Base-by-base conservation (phyloP, 2,888 invertebrate genomes). In the Tupiocoris notatus region DNA sequence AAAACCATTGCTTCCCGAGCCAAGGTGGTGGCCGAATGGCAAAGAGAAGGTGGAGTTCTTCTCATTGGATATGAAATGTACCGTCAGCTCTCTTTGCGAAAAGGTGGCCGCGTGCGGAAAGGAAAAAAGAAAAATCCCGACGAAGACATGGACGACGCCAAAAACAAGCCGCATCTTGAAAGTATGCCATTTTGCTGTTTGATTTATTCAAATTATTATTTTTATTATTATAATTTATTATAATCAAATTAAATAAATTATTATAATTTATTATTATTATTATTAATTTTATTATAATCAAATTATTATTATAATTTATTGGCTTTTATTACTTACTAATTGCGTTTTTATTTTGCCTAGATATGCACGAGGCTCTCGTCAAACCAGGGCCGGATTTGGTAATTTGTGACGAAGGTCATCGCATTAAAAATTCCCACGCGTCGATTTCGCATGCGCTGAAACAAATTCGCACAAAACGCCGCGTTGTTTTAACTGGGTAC, bases 1-100 rank as follows among this genome's bases (percentile, higher is more conserved):
- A 98, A 98, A 85, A 95, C 95, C 0, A 88, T 96, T 81, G 89
- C 90, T 63, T 93, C 96, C 77, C 87, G 98, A 68, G 92, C 95
- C 1, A 92, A 92, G 86, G 82, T 85, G 81, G 82, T 84, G 81
- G 85, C 88, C 82, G 92, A 93, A 75, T 99, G 98, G 98, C 88
- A 89, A 57, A 88, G 89, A 56, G 88, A 89, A 7, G 98, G 98
- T 2, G 98, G 98, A 0, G 97, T 98, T 0, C 86, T 99, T 56
- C 87, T 99, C 81, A 95, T 99, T 83, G 98, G 99, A 0, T 99
- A 99, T 84, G 99, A 99, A 85, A 88, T 98, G 83, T 99, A 95
- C 83, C 88, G 98, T 18, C 88, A 97, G 79, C 86, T 99, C 71
- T 94, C 95, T 80, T 86, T 94, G 83, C 92, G 92, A 83, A 88